These are phyloP conservation scores for Ispidina lecontei DNA, from an alignment of 2,797 vertebrate species.

Conservation along the genomic window DNA sequence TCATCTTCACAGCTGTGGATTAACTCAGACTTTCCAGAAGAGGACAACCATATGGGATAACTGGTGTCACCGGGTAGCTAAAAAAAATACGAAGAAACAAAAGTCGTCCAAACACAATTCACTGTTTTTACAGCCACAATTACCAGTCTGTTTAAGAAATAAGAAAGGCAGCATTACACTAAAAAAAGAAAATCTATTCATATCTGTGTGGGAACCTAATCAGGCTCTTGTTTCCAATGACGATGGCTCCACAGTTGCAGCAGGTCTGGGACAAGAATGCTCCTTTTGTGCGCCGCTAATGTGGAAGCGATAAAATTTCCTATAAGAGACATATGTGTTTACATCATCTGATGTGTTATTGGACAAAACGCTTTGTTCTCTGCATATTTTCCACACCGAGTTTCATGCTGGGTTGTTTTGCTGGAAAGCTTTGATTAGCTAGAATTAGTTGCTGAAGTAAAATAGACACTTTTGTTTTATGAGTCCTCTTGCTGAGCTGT, in stretches of 20 bases:
- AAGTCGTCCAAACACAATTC: constrained; percentile 76
- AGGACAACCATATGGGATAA: constrained; percentile 81
- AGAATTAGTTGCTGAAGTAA: constrained; percentile 82
- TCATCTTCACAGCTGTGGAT: constrained; percentile 82
- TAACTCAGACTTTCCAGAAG: constrained; percentile 82
- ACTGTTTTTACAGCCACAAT: constrained; percentile 87
- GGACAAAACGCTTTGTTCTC: constrained; percentile 92
- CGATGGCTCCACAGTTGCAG: constrained; percentile 88
- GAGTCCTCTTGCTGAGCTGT: constrained; percentile 78
- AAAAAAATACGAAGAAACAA: constrained; percentile 75
- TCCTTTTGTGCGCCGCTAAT: constrained; percentile 89
- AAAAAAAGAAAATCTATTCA: constrained; percentile 85
- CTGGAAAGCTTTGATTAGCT: constrained; percentile 84
- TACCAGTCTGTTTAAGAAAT: constrained; percentile 88
- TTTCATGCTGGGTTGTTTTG: constrained; percentile 80
- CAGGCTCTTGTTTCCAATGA: constrained; percentile 94
- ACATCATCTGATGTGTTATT: constrained; percentile 84
- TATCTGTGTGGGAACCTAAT: constrained; percentile 97
- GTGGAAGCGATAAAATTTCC: constrained; percentile 93
- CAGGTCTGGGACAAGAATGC: constrained; percentile 89
- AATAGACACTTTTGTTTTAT: constrained; percentile 82
- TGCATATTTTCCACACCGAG: constrained; percentile 79
- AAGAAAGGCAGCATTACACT: constrained; percentile 79
- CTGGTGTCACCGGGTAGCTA: constrained; percentile 72
- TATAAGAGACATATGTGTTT: constrained; percentile 85